Evolutionary conservation across 1,140 invertebrate genomes (phyloP), one percentile per base, ranked within the genome.

Genomic region (Vanessa atalanta): DNA sequence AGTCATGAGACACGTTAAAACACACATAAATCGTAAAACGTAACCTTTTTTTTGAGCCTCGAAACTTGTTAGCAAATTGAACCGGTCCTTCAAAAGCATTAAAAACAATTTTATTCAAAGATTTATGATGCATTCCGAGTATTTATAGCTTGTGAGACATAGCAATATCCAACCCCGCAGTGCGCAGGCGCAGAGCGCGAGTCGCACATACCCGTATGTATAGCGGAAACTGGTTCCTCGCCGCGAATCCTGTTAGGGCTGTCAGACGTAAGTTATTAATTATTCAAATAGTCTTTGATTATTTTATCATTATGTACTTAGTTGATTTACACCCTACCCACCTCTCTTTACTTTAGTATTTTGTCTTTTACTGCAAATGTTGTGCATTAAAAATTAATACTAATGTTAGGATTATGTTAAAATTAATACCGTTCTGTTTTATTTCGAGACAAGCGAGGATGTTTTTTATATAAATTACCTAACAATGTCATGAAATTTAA

Each of bases 101-200:
- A 53, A 31, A 67, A 53, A 67, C n/a, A 51, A 31, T 67, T 66
- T 67, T 31, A 67, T 53, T n/a, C n/a, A 67, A 13, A 67, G 65
- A 67, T 67, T 67, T 67, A 67, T 55, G 65, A 67, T 55, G 50
- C 65, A 55, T 53, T 31, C 65, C 65, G 48, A 53, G 31, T 67
- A 67, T 67, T 67, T 67, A 67, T 67, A 55, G 65, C 65, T 9
- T 26, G 16, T 48, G 48, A 55, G 65, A 37, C 65, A 55, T 37
- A 31, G 65, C 11, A 26, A 66, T 66, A 66, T 71, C 31, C 20
- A 53, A 47, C 60, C 61, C 61, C 37, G 47, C 69, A 20, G 69
- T 14, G 48, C 61, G 16, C 57, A 12, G 63, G 15, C 63, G 15
- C 14, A 43, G 37, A 43, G 37, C 6, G 9, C 9, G 37, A 65